Evolutionary conservation across 2,797 vertebrate species (phyloP).

Genomic region (Pterois miles): DNA sequence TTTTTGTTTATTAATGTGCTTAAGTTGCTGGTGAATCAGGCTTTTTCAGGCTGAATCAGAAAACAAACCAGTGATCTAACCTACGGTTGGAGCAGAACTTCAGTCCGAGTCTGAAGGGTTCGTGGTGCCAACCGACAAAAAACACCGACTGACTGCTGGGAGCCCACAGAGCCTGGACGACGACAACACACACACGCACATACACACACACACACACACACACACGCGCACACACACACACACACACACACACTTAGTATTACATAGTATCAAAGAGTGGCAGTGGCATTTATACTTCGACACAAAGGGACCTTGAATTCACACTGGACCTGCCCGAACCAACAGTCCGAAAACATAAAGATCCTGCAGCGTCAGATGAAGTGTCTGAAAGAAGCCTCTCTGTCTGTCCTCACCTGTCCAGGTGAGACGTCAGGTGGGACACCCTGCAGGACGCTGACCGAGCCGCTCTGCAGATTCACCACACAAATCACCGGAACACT

Average conservation of each 20-base stretch:
- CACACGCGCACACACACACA: not conserved
- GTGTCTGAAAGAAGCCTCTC: not conserved
- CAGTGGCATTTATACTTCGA: not conserved
- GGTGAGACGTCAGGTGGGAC: constrained; percentile 79
- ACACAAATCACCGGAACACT: constrained; percentile 79
- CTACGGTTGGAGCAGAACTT: constrained; percentile 87
- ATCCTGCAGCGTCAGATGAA: not conserved
- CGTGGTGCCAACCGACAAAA: constrained; percentile 89
- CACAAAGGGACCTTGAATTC: not conserved
- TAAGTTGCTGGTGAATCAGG: not conserved
- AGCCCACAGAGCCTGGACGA: constrained; percentile 88
- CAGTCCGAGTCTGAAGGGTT: constrained; percentile 86
- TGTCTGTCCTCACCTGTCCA: constrained; percentile 77
- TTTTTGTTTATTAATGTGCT: not conserved
- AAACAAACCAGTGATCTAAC: constrained; percentile 41
- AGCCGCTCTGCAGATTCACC: constrained; percentile 70
- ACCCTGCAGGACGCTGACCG: constrained; percentile 62
- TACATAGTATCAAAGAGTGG: too few species aligned
- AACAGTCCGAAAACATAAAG: not conserved
- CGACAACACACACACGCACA: not conserved
- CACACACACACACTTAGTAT: not conserved
- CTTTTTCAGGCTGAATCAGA: not conserved
- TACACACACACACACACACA: not conserved
- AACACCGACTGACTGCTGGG: constrained; percentile 82
- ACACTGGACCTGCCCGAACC: not conserved